Conservation (phyloP, 2,888 invertebrate genomes). For the Hydropsyche betteni region DNA sequence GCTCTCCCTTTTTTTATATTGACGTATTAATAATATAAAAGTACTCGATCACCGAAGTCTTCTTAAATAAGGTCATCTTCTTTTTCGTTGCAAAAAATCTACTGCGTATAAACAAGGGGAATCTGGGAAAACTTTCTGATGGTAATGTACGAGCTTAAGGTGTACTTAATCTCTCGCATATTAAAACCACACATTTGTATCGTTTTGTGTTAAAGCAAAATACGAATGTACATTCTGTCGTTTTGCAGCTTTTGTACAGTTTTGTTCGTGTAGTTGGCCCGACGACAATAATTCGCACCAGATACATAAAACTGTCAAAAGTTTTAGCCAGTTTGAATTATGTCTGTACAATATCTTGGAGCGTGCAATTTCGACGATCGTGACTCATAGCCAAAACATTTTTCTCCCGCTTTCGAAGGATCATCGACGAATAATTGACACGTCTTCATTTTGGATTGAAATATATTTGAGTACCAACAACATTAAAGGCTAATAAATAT, state of each 20-base stretch:
- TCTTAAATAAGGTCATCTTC: constrained; percentile 22
- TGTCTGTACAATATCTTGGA: constrained; percentile 32
- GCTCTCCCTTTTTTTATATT: constrained; percentile 30
- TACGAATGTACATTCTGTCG: too few species aligned
- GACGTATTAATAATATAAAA: constrained; percentile 41
- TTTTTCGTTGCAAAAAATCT: background rate
- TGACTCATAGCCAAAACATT: background rate
- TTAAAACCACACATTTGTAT: too few species aligned
- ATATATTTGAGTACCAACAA: too few species aligned
- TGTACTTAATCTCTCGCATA: background rate
- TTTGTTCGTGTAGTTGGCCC: constrained; percentile 7
- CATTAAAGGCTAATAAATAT: too few species aligned
- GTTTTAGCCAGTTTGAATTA: constrained; percentile 39
- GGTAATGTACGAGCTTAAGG: background rate
- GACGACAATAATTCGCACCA: constrained; percentile 42
- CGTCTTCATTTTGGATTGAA: too few species aligned
- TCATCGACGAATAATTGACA: constrained; percentile 17
- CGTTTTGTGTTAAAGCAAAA: too few species aligned
- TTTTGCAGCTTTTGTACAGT: too few species aligned
- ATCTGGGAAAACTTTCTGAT: constrained; percentile 3
- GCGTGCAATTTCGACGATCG: constrained; percentile 33
- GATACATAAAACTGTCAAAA: constrained; percentile 45
- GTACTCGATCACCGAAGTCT: constrained; percentile 34
- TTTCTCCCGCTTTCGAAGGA: background rate
- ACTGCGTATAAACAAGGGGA: background rate